Conservation (phyloP, 2,888 invertebrate genomes). For the Heteromyza rotundicornis region DNA sequence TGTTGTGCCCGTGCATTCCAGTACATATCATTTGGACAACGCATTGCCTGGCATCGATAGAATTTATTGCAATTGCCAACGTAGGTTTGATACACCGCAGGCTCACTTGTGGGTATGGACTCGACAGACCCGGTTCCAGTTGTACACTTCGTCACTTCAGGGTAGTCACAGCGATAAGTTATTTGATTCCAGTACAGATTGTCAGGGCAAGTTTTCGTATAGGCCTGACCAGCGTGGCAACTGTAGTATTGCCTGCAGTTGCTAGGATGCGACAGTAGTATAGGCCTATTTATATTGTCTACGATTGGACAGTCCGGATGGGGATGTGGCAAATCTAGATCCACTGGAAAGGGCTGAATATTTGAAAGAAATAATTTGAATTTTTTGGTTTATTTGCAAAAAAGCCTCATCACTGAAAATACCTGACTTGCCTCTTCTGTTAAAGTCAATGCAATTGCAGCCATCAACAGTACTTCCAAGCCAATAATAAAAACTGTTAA, state of each 20-base stretch:
- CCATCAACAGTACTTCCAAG: no score
- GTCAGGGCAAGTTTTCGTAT: slow-evolving; percentile 39
- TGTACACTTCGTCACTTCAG: slow-evolving; percentile 39
- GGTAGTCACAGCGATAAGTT: slow-evolving; percentile 49
- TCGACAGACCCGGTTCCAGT: neutral
- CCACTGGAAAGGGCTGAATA: slow-evolving; percentile 6
- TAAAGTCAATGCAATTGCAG: no score
- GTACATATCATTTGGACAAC: slow-evolving; percentile 40
- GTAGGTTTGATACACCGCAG: slow-evolving; percentile 32
- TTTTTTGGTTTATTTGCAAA: no score
- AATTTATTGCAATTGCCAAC: slow-evolving; percentile 47
- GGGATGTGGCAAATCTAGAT: slow-evolving; percentile 13
- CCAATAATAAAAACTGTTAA: no score
- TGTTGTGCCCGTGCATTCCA: slow-evolving; percentile 40
- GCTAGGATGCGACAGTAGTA: slow-evolving; percentile 39
- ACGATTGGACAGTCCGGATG: slow-evolving; percentile 36
- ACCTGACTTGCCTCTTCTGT: no score
- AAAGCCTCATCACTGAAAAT: no score
- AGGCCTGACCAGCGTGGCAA: slow-evolving; percentile 43
- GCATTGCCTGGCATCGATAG: slow-evolving; percentile 38
- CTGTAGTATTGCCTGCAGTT: slow-evolving; percentile 52
- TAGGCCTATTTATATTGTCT: slow-evolving; percentile 45
- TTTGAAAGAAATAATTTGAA: no score
- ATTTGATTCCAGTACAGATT: slow-evolving; percentile 46
- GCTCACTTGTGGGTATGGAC: neutral